Evolutionary conservation across 2,888 invertebrate genomes (phyloP), one percentile per base, ranked within the genome.

Genomic region (Toxonevra muliebris): DNA sequence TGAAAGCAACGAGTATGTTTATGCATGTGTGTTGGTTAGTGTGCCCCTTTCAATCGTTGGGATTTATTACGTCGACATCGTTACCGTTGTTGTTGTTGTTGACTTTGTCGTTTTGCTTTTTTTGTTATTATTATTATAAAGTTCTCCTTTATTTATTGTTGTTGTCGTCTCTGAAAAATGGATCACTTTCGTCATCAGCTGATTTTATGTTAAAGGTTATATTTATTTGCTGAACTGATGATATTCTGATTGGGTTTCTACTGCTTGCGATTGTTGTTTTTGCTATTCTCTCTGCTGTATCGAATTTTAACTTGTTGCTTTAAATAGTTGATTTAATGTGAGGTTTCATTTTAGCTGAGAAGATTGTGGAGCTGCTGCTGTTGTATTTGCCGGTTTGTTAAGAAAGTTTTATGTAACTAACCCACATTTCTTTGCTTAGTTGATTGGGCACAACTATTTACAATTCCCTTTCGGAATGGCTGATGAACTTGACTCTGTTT

Each of bases 281-380:
- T 48, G 15, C 50, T n/a, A n/a, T 48, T 48, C 15, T 4, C 50
- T 2, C 13, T n/a, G 15, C 15, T 13, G 15, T n/a, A 48, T n/a
- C 50, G 15, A 48, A 48, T 48, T 48, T 4, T 48, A 48, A 48
- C 50, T 48, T 48, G 50, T 48, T 48, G 50, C 13, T 48, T 48
- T 48, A n/a, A 48, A n/a, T 48, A 48, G 50, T 48, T 30, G 30
- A 30, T 30, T 30, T 30, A 30, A 30, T 30, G 30, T 30, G 30
- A 30, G 30, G 30, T 30, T 30, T 30, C 30, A 30, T 30, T 30
- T 30, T 30, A 30, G 30, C 30, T 30, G 30, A 30, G 2, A 48
- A 48, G 50, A 7, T 48, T 2, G 50, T 7, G 7, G 3, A 30
- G 30, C 30, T 30, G 30, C 2, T 4, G 30, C 30, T 30, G 30